These are phyloP conservation scores for Sparus aurata DNA, from an alignment of 2,797 vertebrate species.

Conservation along the genomic window DNA sequence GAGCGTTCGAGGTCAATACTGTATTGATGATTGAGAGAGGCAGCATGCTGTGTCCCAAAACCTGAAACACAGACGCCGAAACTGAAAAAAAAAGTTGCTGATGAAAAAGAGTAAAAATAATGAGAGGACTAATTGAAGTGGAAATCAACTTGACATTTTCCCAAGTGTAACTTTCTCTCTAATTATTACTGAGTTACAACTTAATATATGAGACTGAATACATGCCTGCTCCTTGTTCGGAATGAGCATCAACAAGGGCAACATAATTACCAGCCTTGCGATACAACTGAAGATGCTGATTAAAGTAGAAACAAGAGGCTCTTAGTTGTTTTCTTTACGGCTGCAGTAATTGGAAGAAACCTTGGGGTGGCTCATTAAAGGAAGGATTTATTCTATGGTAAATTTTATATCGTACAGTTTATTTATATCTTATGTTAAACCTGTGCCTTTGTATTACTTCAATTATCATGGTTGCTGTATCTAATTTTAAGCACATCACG, in stretches of 20 bases:
- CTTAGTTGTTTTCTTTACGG: conserved; percentile 37
- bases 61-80: too few species aligned
- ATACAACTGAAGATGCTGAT: conserved; percentile 38
- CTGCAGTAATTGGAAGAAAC: conserved; percentile 24
- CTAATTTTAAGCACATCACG: neutral
- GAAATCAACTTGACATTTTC: conserved; percentile 53
- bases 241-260: conserved; percentile 28
- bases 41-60: neutral
- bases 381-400: neutral
- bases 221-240: conserved; percentile 22
- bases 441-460: neutral
- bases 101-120: conserved; percentile 38
- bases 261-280: conserved; percentile 41
- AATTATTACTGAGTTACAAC: conserved; percentile 50
- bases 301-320: conserved; percentile 32
- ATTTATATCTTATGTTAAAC: conserved; percentile 5
- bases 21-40: conserved; percentile 10
- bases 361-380: conserved; percentile 26
- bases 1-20: conserved; percentile 2
- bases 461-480: too few species aligned
- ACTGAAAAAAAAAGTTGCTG: neutral
- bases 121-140: conserved; percentile 34
- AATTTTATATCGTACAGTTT: neutral
- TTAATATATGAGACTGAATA: conserved; percentile 28
- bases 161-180: conserved; percentile 18